phyloP scores from a whole-genome alignment of 2,888 invertebrate species.

The Dorcus parallelipipedus region DNA sequence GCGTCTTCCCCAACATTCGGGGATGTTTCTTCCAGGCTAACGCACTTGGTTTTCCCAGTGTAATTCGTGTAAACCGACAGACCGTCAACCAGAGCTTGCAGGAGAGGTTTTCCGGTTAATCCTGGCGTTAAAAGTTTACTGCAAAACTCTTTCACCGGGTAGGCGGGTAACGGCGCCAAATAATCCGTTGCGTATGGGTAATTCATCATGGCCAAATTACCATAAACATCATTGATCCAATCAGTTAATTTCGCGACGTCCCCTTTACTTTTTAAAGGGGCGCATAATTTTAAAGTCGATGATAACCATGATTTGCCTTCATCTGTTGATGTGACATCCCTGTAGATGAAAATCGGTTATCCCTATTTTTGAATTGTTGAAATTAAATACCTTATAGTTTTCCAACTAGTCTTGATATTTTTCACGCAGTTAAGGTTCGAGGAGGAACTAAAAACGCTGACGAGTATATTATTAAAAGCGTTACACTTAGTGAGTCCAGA shows the following conservation, averaged over 20 bases:
- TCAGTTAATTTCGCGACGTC: slow-evolving; percentile 60
- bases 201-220: slow-evolving; percentile 88
- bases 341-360: slow-evolving; percentile 30
- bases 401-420: slow-evolving; percentile 78
- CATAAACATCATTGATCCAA: slow-evolving; percentile 71
- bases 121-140: slow-evolving; percentile 50
- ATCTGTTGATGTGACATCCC: slow-evolving; percentile 54
- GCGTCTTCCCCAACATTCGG: slow-evolving; percentile 61
- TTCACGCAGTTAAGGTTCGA: slow-evolving; percentile 59
- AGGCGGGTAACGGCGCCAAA: slow-evolving; percentile 75
- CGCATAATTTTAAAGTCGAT: slow-evolving; percentile 73
- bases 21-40: slow-evolving; percentile 58
- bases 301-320: slow-evolving; percentile 69
- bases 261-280: slow-evolving; percentile 57
- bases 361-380: slow-evolving; percentile 9
- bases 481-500: slow-evolving; percentile 74
- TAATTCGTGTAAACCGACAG: slow-evolving; percentile 79
- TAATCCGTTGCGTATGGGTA: slow-evolving; percentile 90
- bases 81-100: slow-evolving; percentile 64
- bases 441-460: slow-evolving; percentile 64
- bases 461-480: slow-evolving; percentile 72
- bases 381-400: slow-evolving; percentile 59
- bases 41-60: slow-evolving; percentile 68
- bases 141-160: slow-evolving; percentile 72
- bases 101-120: slow-evolving; percentile 51